Percentiles rank a stretch among this genome's conserved stretches.
Conservation (phyloP, 2,888 invertebrate species). For the Plebejus argus region DNA sequence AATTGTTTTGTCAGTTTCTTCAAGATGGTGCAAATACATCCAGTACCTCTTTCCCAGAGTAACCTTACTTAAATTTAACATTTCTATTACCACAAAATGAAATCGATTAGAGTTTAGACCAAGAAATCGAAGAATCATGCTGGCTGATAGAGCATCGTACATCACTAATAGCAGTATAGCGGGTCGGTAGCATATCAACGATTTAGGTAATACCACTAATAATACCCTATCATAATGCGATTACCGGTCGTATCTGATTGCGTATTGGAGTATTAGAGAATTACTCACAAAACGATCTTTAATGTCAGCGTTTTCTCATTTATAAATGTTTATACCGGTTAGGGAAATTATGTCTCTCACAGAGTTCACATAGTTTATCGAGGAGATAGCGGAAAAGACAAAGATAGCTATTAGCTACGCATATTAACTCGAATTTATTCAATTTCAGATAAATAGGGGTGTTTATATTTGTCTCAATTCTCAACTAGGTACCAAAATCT, state of each 20-base stretch:
- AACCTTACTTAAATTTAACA: no score
- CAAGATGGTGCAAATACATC: no score
- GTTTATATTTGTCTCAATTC: no score
- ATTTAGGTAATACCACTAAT: conserved; percentile 3
- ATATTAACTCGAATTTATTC: conserved; percentile 20
- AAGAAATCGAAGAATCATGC: not conserved
- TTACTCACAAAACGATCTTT: not conserved
- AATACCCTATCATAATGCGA: not conserved
- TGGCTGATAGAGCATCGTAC: not conserved
- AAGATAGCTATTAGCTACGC: conserved; percentile 13
- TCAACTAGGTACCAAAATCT: no score
- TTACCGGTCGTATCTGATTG: not conserved
- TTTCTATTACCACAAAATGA: not conserved
- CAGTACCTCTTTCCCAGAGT: no score
- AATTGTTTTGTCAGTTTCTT: no score
- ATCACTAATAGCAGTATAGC: not conserved
- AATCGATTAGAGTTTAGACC: not conserved
- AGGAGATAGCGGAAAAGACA: conserved; percentile 9
- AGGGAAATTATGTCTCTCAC: conserved; percentile 21
- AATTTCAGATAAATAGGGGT: conserved; percentile 19
- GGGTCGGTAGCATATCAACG: not conserved
- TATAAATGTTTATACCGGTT: conserved; percentile 7
- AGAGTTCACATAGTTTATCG: conserved; percentile 13
- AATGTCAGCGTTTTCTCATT: not conserved
- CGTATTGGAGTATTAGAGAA: not conserved